Evolutionary conservation across 2,797 vertebrate species (phyloP), one percentile per base, ranked within the genome.

Genomic region (Peromyscus attwateri): DNA sequence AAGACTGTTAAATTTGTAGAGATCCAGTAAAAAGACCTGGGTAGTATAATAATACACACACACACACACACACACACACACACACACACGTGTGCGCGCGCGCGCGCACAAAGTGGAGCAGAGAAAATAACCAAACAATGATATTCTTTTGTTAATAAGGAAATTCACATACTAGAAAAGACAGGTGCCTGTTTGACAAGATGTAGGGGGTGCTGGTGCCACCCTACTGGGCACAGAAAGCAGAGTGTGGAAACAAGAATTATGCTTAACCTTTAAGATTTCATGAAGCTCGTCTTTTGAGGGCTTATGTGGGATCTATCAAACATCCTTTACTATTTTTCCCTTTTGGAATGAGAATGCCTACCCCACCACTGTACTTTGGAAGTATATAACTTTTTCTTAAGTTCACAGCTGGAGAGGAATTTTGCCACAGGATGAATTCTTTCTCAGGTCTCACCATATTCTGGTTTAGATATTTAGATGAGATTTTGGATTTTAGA

Each of bases 41-140:
- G 70, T 13, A 71, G 43, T 70, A 68, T 64, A 94, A 84, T 17
- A 43, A 52, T 52, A 49, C 52, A 52, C 52, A 52, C 52, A 52
- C 49, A 52, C 49, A 13, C 52, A 52, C 10, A 60, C 57, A 60
- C 57, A 60, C 17, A 60, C 57, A 60, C 55, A 60, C 17, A 13
- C 64, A 66, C 64, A 66, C 29, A 66, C 64, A 64, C 62, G 29
- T 27, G 90, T 60, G 81, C 31, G 55, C 21, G 55, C 73, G 85
- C 31, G 70, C 21, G 52, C 34, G 37, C 46, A 68, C 46, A 29
- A 5, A 91, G 55, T 23, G 29, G 34, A 43, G 0, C 4, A 89
- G 9, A 95, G 46, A 85, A 97, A 95, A 71, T 21, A 70, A 46
- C 68, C 46, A 89, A 43, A 89, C 87, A 95, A 23, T 71, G 77